Conservation (phyloP, 2,113 vertebrate genomes). For the Callipepla californica region DNA sequence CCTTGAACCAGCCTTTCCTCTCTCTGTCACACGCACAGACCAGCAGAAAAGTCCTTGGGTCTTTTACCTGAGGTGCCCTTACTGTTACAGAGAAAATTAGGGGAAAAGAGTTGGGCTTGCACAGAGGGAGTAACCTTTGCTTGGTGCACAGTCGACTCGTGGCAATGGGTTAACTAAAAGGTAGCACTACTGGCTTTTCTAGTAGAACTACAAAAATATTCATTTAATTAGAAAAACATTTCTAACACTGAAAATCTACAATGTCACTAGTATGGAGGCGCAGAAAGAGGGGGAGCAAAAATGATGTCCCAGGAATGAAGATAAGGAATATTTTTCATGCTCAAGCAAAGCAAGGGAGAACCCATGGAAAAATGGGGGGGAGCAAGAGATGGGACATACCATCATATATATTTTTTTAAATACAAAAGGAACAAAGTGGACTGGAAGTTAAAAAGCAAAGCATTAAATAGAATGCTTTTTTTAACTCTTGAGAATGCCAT, state of each 20-base stretch:
- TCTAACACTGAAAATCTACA: neutral
- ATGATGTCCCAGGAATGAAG: conserved; percentile 54
- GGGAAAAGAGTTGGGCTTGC: neutral
- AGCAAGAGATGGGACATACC: conserved; percentile 60
- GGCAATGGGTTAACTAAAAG: neutral
- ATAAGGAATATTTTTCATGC: conserved; percentile 60
- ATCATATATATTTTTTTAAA: conserved; percentile 26
- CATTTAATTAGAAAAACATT: neutral
- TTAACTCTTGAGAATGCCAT: neutral
- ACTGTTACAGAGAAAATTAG: neutral
- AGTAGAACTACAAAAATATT: neutral
- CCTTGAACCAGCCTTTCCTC: neutral
- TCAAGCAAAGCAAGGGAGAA: conserved; percentile 69
- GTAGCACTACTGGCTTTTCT: neutral
- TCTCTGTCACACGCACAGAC: neutral
- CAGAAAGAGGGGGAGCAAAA: conserved; percentile 13
- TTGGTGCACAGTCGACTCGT: neutral
- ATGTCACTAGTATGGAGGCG: neutral
- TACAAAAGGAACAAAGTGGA: conserved; percentile 20
- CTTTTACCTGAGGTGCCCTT: conserved; percentile 51
- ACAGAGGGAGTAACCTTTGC: neutral
- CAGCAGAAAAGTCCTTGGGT: conserved; percentile 21
- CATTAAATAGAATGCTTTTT: conserved; percentile 41
- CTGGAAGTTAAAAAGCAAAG: conserved; percentile 49
- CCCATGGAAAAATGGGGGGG: conserved; percentile 61